A percentile compares a stretch with the other conserved stretches of the same genome.
phyloP scores from a whole-genome alignment of 2,113 vertebrate species.

The Oreochromis tanganicae region DNA sequence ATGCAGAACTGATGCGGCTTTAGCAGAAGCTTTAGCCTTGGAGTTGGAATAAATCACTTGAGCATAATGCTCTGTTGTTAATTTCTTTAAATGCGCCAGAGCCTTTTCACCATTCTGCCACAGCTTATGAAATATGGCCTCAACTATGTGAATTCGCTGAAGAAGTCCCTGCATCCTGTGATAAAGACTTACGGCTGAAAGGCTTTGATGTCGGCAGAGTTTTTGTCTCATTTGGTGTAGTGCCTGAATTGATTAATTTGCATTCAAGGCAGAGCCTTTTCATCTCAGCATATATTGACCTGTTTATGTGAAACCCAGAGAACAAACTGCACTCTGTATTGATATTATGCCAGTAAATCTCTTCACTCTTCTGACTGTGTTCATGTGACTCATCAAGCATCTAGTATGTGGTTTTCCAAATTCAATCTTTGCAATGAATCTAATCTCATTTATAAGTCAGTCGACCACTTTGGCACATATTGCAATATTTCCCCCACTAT shows the following conservation, averaged over 20 bases:
- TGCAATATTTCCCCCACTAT: neutral
- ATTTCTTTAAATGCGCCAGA: slow-evolving; percentile 26
- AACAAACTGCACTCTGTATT: neutral
- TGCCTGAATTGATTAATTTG: neutral
- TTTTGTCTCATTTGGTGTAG: neutral
- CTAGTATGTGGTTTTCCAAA: neutral
- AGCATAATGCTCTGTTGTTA: slow-evolving; percentile 7
- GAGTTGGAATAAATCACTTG: slow-evolving; percentile 37
- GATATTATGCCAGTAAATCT: neutral
- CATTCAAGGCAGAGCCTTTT: neutral
- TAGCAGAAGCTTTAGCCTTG: slow-evolving; percentile 10
- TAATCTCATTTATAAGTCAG: neutral
- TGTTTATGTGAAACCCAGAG: neutral
- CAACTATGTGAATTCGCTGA: slow-evolving; percentile 18
- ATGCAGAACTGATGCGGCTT: slow-evolving; percentile 9
- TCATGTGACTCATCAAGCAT: neutral
- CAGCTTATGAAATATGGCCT: slow-evolving; percentile 7
- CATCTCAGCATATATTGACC: neutral
- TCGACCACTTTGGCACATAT: neutral
- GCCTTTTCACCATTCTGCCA: slow-evolving; percentile 1
- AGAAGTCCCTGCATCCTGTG: neutral
- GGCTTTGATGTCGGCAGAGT: neutral
- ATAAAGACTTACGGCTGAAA: neutral
- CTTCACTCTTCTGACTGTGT: neutral
- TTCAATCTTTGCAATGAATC: neutral